Conservation (phyloP, 2,797 vertebrate species). For the Psittacula derbiana region DNA sequence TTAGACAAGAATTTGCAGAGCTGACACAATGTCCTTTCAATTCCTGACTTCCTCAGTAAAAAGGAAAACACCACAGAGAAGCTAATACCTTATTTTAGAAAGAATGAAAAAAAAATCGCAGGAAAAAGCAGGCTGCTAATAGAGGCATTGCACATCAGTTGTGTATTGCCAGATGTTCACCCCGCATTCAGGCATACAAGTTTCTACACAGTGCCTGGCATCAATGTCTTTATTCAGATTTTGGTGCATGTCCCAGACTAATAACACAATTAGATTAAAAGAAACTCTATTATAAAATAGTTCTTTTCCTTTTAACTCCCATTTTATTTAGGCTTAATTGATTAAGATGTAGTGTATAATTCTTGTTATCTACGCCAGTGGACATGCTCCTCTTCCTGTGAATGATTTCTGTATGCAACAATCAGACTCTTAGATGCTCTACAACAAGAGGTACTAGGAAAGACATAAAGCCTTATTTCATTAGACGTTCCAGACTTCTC, state of each 20-base stretch:
- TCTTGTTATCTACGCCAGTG: background rate
- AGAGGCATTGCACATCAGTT: background rate
- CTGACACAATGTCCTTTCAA: background rate
- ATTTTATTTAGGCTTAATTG: background rate
- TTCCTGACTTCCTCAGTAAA: background rate
- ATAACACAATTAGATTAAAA: background rate
- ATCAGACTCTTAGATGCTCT: background rate
- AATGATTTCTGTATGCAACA: background rate
- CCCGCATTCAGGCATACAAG: background rate
- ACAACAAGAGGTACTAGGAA: background rate
- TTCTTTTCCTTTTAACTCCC: background rate
- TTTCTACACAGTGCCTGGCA: background rate
- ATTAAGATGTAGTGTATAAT: background rate
- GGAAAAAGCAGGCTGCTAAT: background rate
- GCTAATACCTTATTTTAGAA: background rate
- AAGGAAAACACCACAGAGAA: background rate
- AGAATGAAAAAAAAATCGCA: background rate
- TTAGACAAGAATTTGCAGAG: background rate
- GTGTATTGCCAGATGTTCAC: background rate
- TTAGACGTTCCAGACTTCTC: background rate
- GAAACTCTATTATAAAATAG: background rate
- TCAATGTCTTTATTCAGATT: background rate
- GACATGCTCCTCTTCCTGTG: background rate
- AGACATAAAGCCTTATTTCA: background rate
- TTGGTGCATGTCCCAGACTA: background rate